Base-by-base conservation (phyloP, 2,797 vertebrate genomes). In the Varecia variegata region DNA sequence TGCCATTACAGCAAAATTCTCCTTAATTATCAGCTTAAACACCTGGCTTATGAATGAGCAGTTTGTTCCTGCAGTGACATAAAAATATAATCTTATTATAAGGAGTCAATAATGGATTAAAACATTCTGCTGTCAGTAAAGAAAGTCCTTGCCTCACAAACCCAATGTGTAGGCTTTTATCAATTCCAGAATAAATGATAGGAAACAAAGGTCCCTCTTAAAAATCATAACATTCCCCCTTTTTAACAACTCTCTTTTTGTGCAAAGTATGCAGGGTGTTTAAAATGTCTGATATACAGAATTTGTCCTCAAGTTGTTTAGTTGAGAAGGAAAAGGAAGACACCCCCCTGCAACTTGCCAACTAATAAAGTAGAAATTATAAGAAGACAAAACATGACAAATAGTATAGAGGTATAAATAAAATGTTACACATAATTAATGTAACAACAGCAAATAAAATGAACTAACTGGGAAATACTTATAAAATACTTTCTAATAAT, bases 311-410 rank as follows among this genome's bases (percentile, higher is more conserved):
- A 86, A 62, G 62, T n/a, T 95, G 35, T 76, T 91, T 40, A 94
- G 21, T 70, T 93, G 43, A 83, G 12, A 76, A 79, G 30, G 32
- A 62, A 82, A 91, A 88, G 47, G 54, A 73, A 90, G 73, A 68
- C 20, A 23, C 32, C 2, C 3, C 1, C 12, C n/a, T 4, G 47
- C 40, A 43, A 82, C 62, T 92, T 60, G 60, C 9, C 43, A 96
- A 81, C 18, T 76, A 81, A 93, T 62, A 68, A 93, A 88, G 56
- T 17, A 96, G n/a, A 88, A 74, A 97, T 80, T 70, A 93, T 25
- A 91, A 70, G 17, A 94, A 82, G 56, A n/a, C 11, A 90, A 93
- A 77, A 82, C 9, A 12, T 90, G 38, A 68, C 79, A 45, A 79
- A 76, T 74, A 18, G 27, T 73, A 50, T 20, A 56, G 23, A 89